Conservation (phyloP, 2,888 invertebrate species). For the Phyllotreta striolata region DNA sequence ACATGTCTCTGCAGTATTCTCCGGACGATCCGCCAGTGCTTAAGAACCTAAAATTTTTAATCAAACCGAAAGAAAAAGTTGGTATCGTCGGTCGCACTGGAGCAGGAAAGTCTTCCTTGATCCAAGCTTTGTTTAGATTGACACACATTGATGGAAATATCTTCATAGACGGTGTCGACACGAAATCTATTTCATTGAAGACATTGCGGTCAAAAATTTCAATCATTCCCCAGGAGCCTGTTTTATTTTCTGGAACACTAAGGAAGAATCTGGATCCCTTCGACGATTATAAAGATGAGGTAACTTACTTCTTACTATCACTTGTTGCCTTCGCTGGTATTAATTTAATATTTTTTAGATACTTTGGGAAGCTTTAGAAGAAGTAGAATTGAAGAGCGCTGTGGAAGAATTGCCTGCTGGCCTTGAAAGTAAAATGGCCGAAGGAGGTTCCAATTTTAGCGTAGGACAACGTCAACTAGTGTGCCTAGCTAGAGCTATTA, state of each 20-base stretch:
- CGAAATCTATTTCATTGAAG: constrained; percentile 66
- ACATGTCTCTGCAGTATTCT: constrained; percentile 76
- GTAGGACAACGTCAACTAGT: constrained; percentile 71
- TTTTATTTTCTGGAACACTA: constrained; percentile 85
- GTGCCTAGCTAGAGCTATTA: constrained; percentile 72
- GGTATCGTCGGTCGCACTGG: constrained; percentile 85
- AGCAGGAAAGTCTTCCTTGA: constrained; percentile 80
- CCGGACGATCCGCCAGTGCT: constrained; percentile 76
- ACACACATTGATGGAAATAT: constrained; percentile 80
- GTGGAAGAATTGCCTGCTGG: constrained; percentile 62
- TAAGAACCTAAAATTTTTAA: constrained; percentile 71
- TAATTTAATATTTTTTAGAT: constrained; percentile 50
- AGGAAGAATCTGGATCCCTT: constrained; percentile 91
- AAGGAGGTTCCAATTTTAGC: constrained; percentile 67
- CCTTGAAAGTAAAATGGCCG: constrained; percentile 75
- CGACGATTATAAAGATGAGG: constrained; percentile 76
- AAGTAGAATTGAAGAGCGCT: constrained; percentile 76
- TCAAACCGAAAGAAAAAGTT: constrained; percentile 74
- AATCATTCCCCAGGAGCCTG: constrained; percentile 87
- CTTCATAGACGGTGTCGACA: constrained; percentile 79
- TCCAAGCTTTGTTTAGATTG: constrained; percentile 81
- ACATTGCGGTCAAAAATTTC: constrained; percentile 72
- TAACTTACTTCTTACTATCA: constrained; percentile 48
- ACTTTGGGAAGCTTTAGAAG: constrained; percentile 83
- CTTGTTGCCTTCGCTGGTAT: too few relatives aligned